Evolutionary conservation across 2,888 invertebrate genomes (phyloP).

Genomic region (Spatulosminthurus flaviceps): DNA sequence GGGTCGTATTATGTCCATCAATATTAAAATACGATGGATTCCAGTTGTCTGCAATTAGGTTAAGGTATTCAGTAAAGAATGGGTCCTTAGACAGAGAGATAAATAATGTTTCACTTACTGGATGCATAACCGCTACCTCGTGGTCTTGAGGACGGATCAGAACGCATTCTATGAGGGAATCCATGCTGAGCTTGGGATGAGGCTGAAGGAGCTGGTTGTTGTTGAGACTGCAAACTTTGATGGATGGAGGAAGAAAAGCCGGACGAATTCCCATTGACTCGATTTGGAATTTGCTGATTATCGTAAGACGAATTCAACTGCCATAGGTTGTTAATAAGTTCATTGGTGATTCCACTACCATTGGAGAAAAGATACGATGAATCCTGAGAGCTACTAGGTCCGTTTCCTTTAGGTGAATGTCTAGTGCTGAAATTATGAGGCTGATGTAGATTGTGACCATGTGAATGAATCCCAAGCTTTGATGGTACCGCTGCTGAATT

Average conservation of each 20-base stretch:
- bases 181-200: constrained; percentile 47
- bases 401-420: constrained; percentile 27
- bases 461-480: constrained; percentile 28
- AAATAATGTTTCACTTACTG: constrained; percentile 38
- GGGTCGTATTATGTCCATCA: neutral
- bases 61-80: neutral
- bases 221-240: constrained; percentile 32
- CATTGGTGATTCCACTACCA: constrained; percentile 42
- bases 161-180: constrained; percentile 59
- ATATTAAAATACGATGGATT: constrained; percentile 37
- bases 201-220: no score
- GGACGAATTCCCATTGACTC: constrained; percentile 11
- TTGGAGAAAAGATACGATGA: constrained; percentile 32
- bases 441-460: constrained; percentile 20
- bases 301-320: constrained; percentile 48
- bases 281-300: constrained; percentile 38
- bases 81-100: no score
- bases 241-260: constrained; percentile 28
- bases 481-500: constrained; percentile 8
- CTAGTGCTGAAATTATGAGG: constrained; percentile 28
- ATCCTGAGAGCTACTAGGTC: constrained; percentile 28
- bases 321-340: constrained; percentile 50
- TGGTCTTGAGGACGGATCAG: constrained; percentile 53
- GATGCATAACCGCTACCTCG: constrained; percentile 32
- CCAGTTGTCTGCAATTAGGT: constrained; percentile 24